A percentile compares a stretch with the other conserved stretches of the same genome.
phyloP scores from a whole-genome alignment of 2,113 vertebrate species.

The Zosterops japonicus region DNA sequence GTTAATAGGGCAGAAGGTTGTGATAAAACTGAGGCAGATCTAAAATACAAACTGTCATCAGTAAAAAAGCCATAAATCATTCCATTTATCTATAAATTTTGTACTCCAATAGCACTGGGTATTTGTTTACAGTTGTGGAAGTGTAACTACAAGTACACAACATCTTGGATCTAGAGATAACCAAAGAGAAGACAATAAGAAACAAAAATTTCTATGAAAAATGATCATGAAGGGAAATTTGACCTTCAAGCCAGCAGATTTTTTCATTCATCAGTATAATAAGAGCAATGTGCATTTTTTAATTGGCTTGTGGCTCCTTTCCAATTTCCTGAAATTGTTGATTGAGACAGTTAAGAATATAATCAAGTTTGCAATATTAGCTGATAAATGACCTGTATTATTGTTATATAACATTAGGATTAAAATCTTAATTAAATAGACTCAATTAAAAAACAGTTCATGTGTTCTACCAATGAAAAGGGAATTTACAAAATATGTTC shows the following conservation, averaged over 20 bases:
- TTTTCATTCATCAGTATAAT: neutral
- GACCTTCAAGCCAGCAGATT: neutral
- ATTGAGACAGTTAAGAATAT: neutral
- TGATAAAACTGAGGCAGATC: neutral
- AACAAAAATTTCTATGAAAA: neutral
- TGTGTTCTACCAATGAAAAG: neutral
- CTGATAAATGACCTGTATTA: neutral
- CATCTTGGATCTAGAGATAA: neutral
- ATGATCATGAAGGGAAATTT: neutral
- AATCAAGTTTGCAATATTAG: neutral
- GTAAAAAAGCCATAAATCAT: neutral
- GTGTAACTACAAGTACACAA: neutral
- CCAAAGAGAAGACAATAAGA: neutral
- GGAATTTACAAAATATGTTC: neutral
- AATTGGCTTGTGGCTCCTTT: neutral
- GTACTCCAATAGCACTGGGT: neutral
- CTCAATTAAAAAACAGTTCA: neutral
- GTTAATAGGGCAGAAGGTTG: neutral
- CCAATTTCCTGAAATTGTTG: conserved; percentile 21
- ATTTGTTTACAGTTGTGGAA: neutral
- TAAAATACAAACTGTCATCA: neutral
- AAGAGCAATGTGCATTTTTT: neutral
- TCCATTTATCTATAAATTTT: conserved; percentile 24
- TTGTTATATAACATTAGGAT: neutral
- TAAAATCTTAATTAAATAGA: conserved; percentile 38